phyloP scores from a whole-genome alignment of 2,797 vertebrate species.

The Lycodopsis pacificus region DNA sequence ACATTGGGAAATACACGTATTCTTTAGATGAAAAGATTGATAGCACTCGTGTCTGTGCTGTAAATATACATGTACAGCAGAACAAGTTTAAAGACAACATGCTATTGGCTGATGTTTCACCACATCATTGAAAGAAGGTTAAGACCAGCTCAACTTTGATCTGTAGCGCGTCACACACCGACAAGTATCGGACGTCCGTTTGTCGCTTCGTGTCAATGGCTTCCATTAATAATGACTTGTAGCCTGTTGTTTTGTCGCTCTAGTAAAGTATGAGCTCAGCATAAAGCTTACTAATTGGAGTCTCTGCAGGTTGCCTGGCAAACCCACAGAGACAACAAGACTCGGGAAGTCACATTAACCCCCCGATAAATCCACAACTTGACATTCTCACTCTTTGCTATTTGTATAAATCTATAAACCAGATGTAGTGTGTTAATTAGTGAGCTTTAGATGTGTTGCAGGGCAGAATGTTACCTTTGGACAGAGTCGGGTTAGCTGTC shows the following conservation, averaged over 20 bases:
- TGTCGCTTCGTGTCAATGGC: background rate
- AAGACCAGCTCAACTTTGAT: background rate
- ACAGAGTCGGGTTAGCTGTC: background rate
- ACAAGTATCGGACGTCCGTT: background rate
- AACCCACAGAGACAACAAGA: conserved; percentile 5
- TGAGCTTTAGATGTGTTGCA: background rate
- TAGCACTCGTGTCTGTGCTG: background rate
- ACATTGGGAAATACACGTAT: background rate
- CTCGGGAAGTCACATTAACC: conserved; percentile 10
- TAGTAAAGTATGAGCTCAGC: background rate
- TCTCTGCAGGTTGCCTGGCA: conserved; percentile 8
- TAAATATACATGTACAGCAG: background rate
- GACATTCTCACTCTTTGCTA: background rate
- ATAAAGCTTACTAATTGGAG: conserved; percentile 1
- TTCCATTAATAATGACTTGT: background rate
- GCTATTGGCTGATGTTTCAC: background rate
- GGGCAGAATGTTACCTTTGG: background rate
- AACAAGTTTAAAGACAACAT: background rate
- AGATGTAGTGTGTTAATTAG: background rate
- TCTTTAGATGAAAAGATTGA: too few relatives aligned
- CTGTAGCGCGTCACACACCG: background rate
- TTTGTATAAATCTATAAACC: background rate
- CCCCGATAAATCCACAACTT: background rate
- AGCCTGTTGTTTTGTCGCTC: background rate
- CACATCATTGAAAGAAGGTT: background rate